Evolutionary conservation across 2,888 invertebrate species (phyloP).

Genomic region (Drosophila sordidapex): DNA sequence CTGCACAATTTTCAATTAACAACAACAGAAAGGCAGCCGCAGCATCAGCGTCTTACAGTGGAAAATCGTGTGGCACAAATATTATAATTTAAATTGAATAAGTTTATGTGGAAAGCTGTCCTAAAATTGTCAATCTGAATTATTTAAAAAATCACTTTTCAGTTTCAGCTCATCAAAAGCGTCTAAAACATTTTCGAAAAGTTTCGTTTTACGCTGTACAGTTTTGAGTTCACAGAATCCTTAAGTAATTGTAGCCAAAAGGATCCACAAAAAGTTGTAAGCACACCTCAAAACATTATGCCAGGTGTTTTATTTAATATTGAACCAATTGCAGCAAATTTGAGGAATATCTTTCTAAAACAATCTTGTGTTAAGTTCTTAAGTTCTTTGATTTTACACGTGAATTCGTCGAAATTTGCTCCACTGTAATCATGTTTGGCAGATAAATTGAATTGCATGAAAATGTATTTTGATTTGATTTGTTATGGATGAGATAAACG

Average conservation of each 20-base stretch:
- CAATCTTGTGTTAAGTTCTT: background rate
- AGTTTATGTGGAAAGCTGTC: background rate
- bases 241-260: background rate
- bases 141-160: background rate
- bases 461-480: conserved; percentile 74
- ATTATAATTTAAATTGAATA: background rate
- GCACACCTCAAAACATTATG: background rate
- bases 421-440: conserved; percentile 52
- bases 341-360: background rate
- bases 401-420: background rate
- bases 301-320: background rate
- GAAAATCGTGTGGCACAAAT: background rate
- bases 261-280: background rate
- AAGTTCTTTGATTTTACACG: background rate
- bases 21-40: conserved; percentile 22
- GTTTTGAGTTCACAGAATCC: background rate
- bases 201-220: background rate
- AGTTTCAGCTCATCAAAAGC: background rate
- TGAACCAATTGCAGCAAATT: background rate
- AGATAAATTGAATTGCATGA: conserved; percentile 67
- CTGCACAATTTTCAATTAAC: conserved; percentile 74
- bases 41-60: conserved; percentile 12
- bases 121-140: background rate
- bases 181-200: background rate
- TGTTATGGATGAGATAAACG: conserved; percentile 50